Evolutionary conservation across 2,113 vertebrate species (phyloP).

Genomic region (Scophthalmus maximus): DNA sequence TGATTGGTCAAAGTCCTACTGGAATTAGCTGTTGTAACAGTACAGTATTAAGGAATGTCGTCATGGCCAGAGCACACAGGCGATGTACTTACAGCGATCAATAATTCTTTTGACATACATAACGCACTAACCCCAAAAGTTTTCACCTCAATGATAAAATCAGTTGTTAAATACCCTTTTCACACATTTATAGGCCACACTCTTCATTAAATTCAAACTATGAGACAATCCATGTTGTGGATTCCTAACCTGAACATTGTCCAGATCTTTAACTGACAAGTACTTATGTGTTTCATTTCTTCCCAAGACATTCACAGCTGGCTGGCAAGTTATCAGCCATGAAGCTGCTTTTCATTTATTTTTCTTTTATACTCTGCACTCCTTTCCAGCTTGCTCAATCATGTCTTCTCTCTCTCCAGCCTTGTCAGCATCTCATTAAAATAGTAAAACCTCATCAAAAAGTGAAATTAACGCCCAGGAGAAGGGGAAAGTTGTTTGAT

Average conservation of each 20-base stretch:
- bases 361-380: neutral
- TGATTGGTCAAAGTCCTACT: too few relatives aligned
- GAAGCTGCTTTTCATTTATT: slow-evolving; percentile 18
- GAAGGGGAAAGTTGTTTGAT: slow-evolving; percentile 5
- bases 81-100: neutral
- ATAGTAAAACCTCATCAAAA: slow-evolving; percentile 25
- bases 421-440: slow-evolving; percentile 29
- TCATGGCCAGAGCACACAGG: neutral
- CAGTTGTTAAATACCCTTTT: neutral
- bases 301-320: neutral
- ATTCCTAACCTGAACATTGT: neutral
- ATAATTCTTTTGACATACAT: too few relatives aligned
- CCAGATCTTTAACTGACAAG: neutral
- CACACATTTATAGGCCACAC: neutral
- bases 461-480: slow-evolving; percentile 11
- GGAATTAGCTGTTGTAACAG: too few relatives aligned
- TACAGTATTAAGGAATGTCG: too few relatives aligned
- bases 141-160: neutral
- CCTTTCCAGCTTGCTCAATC: neutral
- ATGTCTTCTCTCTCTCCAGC: neutral
- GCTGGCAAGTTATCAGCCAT: slow-evolving; percentile 4
- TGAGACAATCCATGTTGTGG: neutral
- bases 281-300: neutral
- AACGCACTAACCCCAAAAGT: neutral
- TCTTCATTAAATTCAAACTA: neutral